Evolutionary conservation across 2,888 invertebrate species (phyloP).

Genomic region (Oasisia sp.): DNA sequence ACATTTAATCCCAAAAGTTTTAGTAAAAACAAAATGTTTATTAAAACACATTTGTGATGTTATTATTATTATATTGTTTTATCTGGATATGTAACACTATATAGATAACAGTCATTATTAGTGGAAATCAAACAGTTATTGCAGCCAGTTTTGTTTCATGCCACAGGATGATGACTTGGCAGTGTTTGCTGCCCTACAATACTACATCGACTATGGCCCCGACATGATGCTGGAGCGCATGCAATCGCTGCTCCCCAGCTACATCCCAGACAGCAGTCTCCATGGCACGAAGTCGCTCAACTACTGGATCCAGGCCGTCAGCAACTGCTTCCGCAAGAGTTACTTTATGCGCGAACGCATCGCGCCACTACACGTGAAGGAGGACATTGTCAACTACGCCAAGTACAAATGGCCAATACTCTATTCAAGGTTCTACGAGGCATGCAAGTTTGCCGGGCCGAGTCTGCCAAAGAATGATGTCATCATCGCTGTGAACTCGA

Average conservation of each 20-base stretch:
- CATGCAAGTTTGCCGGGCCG: constrained; percentile 87
- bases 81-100: not conserved
- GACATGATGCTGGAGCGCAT: constrained; percentile 91
- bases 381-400: constrained; percentile 96
- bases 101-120: not conserved
- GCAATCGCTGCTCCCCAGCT: constrained; percentile 88
- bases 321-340: constrained; percentile 69
- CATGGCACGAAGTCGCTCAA: constrained; percentile 47
- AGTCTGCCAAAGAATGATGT: constrained; percentile 99
- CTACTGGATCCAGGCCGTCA: constrained; percentile 51
- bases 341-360: constrained; percentile 94
- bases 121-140: constrained; percentile 19
- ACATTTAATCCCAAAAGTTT: too few relatives aligned
- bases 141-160: constrained; percentile 26
- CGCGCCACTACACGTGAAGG: constrained; percentile 78
- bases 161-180: constrained; percentile 90
- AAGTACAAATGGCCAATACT: constrained; percentile 98
- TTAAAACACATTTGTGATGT: too few relatives aligned
- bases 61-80: too few relatives aligned
- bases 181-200: constrained; percentile 98
- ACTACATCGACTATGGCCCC: constrained; percentile 92
- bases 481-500: constrained; percentile 99
- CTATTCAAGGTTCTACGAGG: constrained; percentile 98
- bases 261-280: constrained; percentile 83
- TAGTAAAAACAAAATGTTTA: too few relatives aligned